A percentile compares a stretch with the other conserved stretches of the same genome.
Evolutionary conservation across 2,113 vertebrate species (phyloP).

Genomic region (Grallaria varia): DNA sequence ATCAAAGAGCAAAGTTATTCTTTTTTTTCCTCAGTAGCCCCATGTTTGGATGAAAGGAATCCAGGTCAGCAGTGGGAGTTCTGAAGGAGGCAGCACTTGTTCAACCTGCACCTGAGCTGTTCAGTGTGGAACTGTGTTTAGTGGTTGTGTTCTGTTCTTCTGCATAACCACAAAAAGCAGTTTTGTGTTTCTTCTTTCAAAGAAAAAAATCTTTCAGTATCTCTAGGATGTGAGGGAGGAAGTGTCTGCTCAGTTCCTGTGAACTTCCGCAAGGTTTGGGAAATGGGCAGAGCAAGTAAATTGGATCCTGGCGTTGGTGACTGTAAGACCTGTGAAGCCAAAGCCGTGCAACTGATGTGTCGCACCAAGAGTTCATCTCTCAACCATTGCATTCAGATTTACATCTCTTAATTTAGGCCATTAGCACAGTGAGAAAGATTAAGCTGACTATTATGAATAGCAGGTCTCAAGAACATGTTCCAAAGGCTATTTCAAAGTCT

Average conservation of each 20-base stretch:
- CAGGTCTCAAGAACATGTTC: slow-evolving; percentile 9
- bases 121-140: neutral
- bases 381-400: neutral
- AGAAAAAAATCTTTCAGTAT: accelerated
- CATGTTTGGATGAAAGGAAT: neutral
- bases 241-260: neutral
- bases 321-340: neutral
- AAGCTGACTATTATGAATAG: neutral
- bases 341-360: neutral
- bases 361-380: neutral
- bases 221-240: neutral
- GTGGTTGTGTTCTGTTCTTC: neutral
- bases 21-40: neutral
- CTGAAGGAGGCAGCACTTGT: neutral
- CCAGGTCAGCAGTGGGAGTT: neutral
- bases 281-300: neutral
- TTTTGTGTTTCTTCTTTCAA: neutral
- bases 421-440: slow-evolving; percentile 34
- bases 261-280: neutral
- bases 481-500: slow-evolving; percentile 3
- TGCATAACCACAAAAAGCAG: accelerated
- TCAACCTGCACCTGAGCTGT: accelerated
- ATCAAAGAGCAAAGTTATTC: neutral
- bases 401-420: neutral
- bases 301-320: neutral